Evolutionary conservation across 2,888 invertebrate species (phyloP), one percentile per base, ranked within the genome.

Genomic region (Campoplex nolae): DNA sequence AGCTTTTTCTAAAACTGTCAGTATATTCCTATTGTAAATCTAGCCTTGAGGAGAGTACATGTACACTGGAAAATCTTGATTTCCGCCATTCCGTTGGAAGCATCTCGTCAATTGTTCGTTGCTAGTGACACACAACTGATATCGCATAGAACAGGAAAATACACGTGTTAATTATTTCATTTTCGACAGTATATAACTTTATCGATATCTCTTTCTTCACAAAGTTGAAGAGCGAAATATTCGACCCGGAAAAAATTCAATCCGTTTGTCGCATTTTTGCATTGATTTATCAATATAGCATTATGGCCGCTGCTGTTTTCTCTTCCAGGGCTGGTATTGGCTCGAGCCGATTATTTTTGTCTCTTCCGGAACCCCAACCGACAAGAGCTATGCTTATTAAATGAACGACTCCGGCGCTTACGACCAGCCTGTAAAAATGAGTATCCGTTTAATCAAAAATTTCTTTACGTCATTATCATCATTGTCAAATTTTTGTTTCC

Each of bases 251-350:
- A 3, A 74, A 38, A 56, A 38, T 42, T 51, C n/a, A 23, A 23
- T 13, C 8, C 51, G n/a, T 23, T 18, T 11, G 35, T 32, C n/a
- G 8, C 11, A 11, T 45, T 32, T 35, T 78, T 79, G 71, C 32
- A 45, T 67, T 7, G 18, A 73, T 18, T 81, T 58, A 81, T 89
- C 86, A 97, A 93, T 97, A 97, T 89, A 97, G 95, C 97, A 98
- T 97, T 92, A 98, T 98, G 92, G 97, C 97, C 85, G 97, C 98
- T 90, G 97, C 97, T 86, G 97, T 96, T 94, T 97, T 97, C 93
- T 97, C 97, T 92, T 97, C 97, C 80, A 96, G 95, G 71, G 96
- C 97, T 42, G 97, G 97, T 87, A 96, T 95, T 65, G 96, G 96
- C 92, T 96, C 97, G 16, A 95, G 88, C 73, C 92, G 92, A 84